A percentile compares a stretch with the other conserved stretches of the same genome.
Evolutionary conservation across 2,797 vertebrate species (phyloP).

Genomic region (Danio tinwini): DNA sequence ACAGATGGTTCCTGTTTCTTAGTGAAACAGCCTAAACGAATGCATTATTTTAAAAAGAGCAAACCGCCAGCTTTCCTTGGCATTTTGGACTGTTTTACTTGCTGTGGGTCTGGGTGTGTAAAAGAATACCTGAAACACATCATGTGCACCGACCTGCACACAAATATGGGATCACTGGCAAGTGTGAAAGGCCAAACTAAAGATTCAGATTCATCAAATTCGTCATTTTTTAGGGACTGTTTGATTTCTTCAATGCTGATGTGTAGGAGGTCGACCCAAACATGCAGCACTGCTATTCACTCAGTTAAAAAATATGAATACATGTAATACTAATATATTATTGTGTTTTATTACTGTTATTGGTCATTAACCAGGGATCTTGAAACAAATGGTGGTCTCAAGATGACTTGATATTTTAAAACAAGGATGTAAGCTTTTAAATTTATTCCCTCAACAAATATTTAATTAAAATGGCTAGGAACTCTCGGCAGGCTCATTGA

Average conservation of each 20-base stretch:
- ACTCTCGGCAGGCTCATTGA: no score
- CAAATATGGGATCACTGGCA: neutral
- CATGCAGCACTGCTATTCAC: neutral
- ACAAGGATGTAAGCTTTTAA: no score
- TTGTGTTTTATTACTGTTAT: no score
- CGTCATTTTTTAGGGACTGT: constrained; percentile 5
- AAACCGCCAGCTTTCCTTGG: constrained; percentile 14
- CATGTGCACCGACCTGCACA: neutral
- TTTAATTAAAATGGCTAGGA: no score
- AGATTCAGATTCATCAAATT: constrained; percentile 12
- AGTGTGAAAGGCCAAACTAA: neutral
- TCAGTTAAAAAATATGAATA: neutral
- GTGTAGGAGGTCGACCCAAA: neutral
- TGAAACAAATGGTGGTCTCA: no score
- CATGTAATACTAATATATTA: neutral
- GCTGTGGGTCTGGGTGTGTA: constrained; percentile 14
- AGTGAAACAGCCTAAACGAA: neutral
- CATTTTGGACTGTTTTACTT: constrained; percentile 15
- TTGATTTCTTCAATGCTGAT: neutral
- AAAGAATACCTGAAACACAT: constrained; percentile 29
- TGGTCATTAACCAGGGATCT: no score
- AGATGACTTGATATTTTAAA: no score
- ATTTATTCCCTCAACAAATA: no score
- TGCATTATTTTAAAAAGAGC: constrained; percentile 25
- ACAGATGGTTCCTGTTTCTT: neutral